phyloP scores from a whole-genome alignment of 1,140 invertebrate genomes.

The Anagrus nilaparvatae region DNA sequence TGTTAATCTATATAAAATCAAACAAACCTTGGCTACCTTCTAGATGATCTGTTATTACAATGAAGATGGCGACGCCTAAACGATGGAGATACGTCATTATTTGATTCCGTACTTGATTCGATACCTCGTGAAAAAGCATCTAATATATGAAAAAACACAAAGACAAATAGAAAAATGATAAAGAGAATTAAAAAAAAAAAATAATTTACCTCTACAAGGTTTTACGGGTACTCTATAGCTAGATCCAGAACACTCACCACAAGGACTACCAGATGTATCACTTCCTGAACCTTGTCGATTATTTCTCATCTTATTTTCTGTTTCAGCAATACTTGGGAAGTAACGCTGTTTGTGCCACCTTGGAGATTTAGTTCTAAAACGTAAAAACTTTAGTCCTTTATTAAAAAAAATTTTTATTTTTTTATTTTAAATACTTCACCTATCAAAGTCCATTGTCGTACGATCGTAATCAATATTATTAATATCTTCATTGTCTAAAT shows the following conservation, averaged over 20 bases:
- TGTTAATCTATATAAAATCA: slow-evolving; percentile 39
- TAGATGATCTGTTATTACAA: slow-evolving; percentile 48
- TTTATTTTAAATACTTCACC: slow-evolving; percentile 25
- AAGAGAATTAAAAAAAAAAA: slow-evolving; percentile 1
- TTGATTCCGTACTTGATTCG: slow-evolving; percentile 53
- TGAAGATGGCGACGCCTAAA: slow-evolving; percentile 45
- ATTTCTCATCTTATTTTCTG: slow-evolving; percentile 42
- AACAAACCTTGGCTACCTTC: slow-evolving; percentile 60
- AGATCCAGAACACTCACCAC: slow-evolving; percentile 56
- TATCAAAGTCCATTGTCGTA: slow-evolving; percentile 39
- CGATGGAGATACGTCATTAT: slow-evolving; percentile 50
- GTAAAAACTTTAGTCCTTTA: too few species aligned
- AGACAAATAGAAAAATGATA: slow-evolving; percentile 4
- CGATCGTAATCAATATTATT: slow-evolving; percentile 48
- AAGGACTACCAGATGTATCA: slow-evolving; percentile 60
- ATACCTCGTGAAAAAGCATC: slow-evolving; percentile 49
- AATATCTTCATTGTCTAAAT: slow-evolving; percentile 58
- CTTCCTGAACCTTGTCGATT: slow-evolving; percentile 52
- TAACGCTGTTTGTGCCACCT: slow-evolving; percentile 55
- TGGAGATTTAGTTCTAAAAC: slow-evolving; percentile 42
- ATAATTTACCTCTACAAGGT: slow-evolving; percentile 41
- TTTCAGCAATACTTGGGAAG: slow-evolving; percentile 40
- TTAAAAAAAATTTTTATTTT: slow-evolving; percentile 11
- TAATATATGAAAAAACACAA: slow-evolving; percentile 16
- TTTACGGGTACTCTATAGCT: slow-evolving; percentile 60